phyloP scores from a whole-genome alignment of 2,888 invertebrate genomes.

The Hirtodrosophila alboralis region DNA sequence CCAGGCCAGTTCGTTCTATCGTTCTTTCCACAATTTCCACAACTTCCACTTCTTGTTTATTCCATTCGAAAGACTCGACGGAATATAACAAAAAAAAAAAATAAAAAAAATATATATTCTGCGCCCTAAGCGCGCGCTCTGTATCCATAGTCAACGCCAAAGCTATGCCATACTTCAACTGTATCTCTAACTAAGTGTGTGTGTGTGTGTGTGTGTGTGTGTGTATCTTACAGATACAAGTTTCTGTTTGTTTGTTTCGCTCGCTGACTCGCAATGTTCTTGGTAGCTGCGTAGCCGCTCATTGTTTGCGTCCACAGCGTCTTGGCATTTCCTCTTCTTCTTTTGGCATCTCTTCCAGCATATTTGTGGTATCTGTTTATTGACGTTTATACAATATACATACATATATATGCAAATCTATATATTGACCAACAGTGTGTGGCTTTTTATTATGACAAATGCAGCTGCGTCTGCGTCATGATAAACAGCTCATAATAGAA shows the following conservation, averaged over 20 bases:
- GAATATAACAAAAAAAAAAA: too few species aligned
- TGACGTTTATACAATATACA: conserved; percentile 17
- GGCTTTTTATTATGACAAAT: conserved; percentile 20
- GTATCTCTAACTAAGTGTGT: conserved; percentile 23
- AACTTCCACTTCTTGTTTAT: conserved; percentile 55
- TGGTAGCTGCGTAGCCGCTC: conserved; percentile 39
- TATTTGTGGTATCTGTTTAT: conserved; percentile 51
- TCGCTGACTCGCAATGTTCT: conserved; percentile 52
- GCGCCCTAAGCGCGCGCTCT: conserved; percentile 64
- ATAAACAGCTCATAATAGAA: too few species aligned
- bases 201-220: conserved; percentile 25
- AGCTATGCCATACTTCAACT: conserved; percentile 31
- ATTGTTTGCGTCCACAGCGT: conserved; percentile 53
- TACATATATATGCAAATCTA: conserved; percentile 46
- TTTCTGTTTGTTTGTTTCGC: conserved; percentile 68
- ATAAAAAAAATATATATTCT: too few species aligned
- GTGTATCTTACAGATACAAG: conserved; percentile 71
- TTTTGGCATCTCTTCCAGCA: conserved; percentile 15
- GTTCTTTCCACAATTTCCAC: conserved; percentile 64
- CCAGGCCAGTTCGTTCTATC: conserved; percentile 47
- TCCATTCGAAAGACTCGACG: conserved; percentile 49
- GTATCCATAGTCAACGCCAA: conserved; percentile 52
- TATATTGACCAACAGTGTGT: conserved; percentile 26
- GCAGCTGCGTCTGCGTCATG: conserved; percentile 2
- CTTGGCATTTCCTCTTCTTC: conserved; percentile 63